Evolutionary conservation across 2,113 vertebrate species (phyloP), one percentile per base, ranked within the genome.

Genomic region (Larimichthys crocea): DNA sequence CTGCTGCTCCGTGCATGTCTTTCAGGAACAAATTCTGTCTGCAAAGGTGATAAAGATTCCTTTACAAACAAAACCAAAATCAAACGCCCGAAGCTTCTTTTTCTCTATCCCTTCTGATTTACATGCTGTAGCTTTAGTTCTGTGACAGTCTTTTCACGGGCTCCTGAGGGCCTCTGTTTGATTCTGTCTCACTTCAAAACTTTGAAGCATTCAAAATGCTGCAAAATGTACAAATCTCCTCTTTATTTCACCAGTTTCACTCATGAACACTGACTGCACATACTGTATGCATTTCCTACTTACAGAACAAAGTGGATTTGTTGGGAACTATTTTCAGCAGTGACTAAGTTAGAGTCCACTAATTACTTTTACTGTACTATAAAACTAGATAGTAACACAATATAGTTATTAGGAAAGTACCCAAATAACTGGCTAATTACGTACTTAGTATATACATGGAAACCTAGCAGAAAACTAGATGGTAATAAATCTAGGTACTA

Each of bases 31-130:
- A 44, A 82, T 90, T 76, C 40, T 67, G 29, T 63, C 68, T 29
- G 14, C 40, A 26, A 80, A 83, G 78, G 52, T 84, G 81, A 88
- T 83, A 85, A 85, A 88, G 53, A 84, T 84, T 79, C 29, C 29
- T 67, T 46, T 22, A 46, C 24, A 31, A 85, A 85, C 57, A 80
- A 76, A 84, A 67, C 74, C 72, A 62, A 79, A 16, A 50, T 15
- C 19, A 64, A 26, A 49, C 46, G 19, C 8, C 44, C 19, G 24
- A 11, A 35, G 56, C 20, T 61, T 42, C 17, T 42, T 24, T 71
- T 50, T 10, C 5, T 11, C 10, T 10, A 3, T 29, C 4, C 29
- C 15, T 31, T 49, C 22, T 79, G 9, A 53, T 83, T 65, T 75
- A 40, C 24, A 40, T 68, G 62, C 48, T 59, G 49, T 42, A 4